phyloP scores from a whole-genome alignment of 2,888 invertebrate genomes.

The Tetragnatha montana region DNA sequence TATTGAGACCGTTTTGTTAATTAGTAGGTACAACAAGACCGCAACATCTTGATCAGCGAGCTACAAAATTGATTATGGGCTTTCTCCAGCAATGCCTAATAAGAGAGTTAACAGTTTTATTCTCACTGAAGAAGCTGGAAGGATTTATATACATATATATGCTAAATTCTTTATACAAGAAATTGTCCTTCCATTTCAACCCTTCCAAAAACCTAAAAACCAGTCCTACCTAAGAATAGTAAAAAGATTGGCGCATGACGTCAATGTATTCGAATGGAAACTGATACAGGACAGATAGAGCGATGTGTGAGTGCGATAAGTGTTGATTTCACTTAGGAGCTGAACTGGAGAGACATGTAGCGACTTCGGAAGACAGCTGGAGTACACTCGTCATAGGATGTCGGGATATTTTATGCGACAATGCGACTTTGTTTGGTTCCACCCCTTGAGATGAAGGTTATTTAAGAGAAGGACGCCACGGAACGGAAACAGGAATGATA shows the following conservation, averaged over 20 bases:
- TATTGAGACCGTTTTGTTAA: too few species aligned
- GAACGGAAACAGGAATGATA: too few species aligned
- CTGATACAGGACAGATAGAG: constrained; percentile 12
- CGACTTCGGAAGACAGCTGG: constrained; percentile 5
- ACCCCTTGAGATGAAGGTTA: background rate
- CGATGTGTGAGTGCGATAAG: constrained; percentile 38
- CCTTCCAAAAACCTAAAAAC: background rate
- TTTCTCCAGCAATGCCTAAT: too few species aligned
- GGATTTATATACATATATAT: too few species aligned
- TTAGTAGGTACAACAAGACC: too few species aligned
- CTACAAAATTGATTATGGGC: too few species aligned
- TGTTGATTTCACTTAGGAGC: constrained; percentile 20
- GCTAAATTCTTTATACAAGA: too few species aligned
- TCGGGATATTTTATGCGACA: background rate
- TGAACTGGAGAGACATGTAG: background rate
- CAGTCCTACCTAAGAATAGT: background rate
- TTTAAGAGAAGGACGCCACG: background rate
- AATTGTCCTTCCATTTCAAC: background rate
- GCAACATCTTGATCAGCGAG: too few species aligned
- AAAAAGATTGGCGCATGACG: background rate
- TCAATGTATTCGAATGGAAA: constrained; percentile 13
- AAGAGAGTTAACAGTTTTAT: too few species aligned
- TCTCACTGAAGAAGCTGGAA: too few species aligned
- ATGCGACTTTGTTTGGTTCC: background rate
- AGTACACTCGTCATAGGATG: background rate